These are phyloP conservation scores for Lamellibrachia columna DNA, from an alignment of 2,888 invertebrate genomes.

Conservation along the genomic window DNA sequence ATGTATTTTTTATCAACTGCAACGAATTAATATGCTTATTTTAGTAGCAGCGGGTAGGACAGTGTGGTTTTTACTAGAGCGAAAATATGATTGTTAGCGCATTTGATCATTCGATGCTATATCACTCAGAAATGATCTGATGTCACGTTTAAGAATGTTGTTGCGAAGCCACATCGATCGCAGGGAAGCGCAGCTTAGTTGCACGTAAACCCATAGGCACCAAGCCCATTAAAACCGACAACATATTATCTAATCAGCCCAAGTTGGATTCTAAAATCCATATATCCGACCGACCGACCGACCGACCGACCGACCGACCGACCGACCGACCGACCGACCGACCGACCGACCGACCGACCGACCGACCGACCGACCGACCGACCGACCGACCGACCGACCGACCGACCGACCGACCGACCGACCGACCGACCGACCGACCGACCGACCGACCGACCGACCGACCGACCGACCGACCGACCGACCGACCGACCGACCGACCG, in stretches of 20 bases:
- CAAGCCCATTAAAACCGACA: neutral
- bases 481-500: too few relatives aligned
- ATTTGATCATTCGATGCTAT: neutral
- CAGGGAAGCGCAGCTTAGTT: neutral
- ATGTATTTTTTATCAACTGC: too few relatives aligned
- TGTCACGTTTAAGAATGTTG: neutral
- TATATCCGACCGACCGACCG: neutral
- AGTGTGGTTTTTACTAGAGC: too few relatives aligned
- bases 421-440: too few relatives aligned
- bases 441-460: too few relatives aligned
- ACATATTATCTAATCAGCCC: neutral
- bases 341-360: constrained; percentile 1
- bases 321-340: constrained; percentile 1
- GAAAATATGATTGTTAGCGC: too few relatives aligned
- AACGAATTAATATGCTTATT: too few relatives aligned
- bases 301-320: constrained; percentile 1
- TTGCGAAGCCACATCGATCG: neutral
- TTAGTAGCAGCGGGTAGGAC: too few relatives aligned
- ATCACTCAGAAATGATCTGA: neutral
- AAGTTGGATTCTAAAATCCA: neutral
- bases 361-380: neutral
- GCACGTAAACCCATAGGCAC: neutral
- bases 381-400: neutral
- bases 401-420: neutral
- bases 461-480: too few relatives aligned